Conservation (phyloP, 2,113 vertebrate genomes). For the Lampris megalopsis region DNA sequence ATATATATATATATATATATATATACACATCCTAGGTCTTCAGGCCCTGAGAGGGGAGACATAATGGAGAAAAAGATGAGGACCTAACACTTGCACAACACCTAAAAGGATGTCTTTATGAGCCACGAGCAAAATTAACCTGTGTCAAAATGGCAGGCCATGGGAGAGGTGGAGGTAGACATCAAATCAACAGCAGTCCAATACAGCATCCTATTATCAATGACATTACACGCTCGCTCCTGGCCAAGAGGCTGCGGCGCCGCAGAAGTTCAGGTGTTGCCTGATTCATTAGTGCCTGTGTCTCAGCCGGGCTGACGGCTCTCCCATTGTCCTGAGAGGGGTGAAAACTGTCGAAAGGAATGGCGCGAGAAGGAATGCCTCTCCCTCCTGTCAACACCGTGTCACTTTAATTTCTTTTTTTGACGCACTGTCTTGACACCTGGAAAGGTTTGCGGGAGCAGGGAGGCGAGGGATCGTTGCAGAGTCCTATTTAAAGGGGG, state of each 20-base stretch:
- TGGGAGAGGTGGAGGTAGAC: constrained; percentile 87
- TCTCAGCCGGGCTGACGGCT: constrained; percentile 87
- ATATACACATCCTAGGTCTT: constrained; percentile 79
- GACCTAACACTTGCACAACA: constrained; percentile 86
- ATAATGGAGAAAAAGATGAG: constrained; percentile 54
- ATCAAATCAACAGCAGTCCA: constrained; percentile 82
- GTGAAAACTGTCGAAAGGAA: constrained; percentile 75
- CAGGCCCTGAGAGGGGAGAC: constrained; percentile 72
- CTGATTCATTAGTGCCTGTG: constrained; percentile 95
- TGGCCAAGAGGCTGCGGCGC: constrained; percentile 87
- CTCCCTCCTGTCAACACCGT: constrained; percentile 90
- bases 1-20: constrained; percentile 14
- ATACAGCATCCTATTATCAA: constrained; percentile 90
- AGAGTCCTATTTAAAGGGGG: constrained; percentile 83
- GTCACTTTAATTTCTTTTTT: constrained; percentile 91
- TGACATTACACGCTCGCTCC: constrained; percentile 86
- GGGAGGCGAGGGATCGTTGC: constrained; percentile 80
- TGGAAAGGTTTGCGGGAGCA: constrained; percentile 79
- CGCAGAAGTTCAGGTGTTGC: constrained; percentile 94
- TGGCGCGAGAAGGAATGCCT: constrained; percentile 72
- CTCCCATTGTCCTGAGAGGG: constrained; percentile 87
- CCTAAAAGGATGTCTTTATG: constrained; percentile 87
- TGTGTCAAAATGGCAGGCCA: constrained; percentile 91
- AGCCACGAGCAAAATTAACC: constrained; percentile 90
- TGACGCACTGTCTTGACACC: constrained; percentile 85